These are phyloP conservation scores for Danaus plexippus DNA, from an alignment of 1,140 invertebrate genomes.

Conservation along the genomic window DNA sequence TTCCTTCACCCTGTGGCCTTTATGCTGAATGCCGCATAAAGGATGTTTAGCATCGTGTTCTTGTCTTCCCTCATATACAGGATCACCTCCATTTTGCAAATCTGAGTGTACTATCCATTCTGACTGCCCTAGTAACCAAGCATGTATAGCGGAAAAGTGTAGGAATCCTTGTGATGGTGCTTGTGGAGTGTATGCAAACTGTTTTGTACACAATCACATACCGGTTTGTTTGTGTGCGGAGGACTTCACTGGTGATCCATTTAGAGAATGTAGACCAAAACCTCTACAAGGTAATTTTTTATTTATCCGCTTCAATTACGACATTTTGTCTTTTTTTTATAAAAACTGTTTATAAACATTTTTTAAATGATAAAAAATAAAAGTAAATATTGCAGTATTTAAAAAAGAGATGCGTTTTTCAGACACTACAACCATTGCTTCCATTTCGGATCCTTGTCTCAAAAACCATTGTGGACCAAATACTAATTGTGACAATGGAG, in stretches of 20 bases:
- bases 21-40: constrained; percentile 80
- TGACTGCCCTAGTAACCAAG: constrained; percentile 82
- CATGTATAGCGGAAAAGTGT: constrained; percentile 86
- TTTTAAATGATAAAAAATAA: constrained; percentile 8
- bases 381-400: constrained; percentile 2
- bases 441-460: constrained; percentile 63
- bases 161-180: constrained; percentile 85
- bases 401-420: constrained; percentile 3
- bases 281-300: constrained; percentile 32
- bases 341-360: too few species aligned
- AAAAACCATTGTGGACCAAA: constrained; percentile 76
- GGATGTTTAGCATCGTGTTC: constrained; percentile 75
- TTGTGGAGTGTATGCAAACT: constrained; percentile 84
- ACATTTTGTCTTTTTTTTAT: too few species aligned
- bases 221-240: constrained; percentile 81
- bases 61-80: constrained; percentile 77
- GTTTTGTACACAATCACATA: constrained; percentile 83
- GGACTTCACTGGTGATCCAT: constrained; percentile 82
- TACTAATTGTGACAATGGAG: constrained; percentile 67
- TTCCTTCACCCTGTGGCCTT: constrained; percentile 84
- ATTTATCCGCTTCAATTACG: too few species aligned
- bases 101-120: constrained; percentile 73
- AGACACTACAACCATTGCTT: constrained; percentile 15
- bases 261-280: constrained; percentile 70
- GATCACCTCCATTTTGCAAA: constrained; percentile 78